Percentiles rank a stretch among this genome's conserved stretches.
These are phyloP conservation scores for Echiichthys vipera DNA, from an alignment of 2,797 vertebrate species.

Conservation along the genomic window DNA sequence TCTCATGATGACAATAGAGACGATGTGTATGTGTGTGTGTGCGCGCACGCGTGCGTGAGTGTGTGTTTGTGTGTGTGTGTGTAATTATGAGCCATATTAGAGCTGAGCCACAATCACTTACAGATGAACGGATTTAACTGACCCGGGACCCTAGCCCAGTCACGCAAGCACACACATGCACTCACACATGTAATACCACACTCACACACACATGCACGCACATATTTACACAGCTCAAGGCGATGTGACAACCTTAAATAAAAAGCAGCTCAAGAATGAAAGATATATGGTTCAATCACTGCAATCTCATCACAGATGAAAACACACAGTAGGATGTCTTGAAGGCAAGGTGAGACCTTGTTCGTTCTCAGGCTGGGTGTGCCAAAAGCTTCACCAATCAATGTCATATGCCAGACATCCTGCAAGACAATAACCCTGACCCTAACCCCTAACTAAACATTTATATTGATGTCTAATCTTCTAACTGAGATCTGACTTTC, in stretches of 20 bases:
- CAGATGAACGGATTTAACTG: constrained; percentile 76
- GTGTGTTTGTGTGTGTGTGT: constrained; percentile 34
- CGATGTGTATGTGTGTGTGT: constrained; percentile 31
- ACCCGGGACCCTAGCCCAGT: constrained; percentile 71
- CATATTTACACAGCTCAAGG: constrained; percentile 49
- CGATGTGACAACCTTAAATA: constrained; percentile 31
- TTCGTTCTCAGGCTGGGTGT: constrained; percentile 14
- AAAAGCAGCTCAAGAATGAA: constrained; percentile 35
- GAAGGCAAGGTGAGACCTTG: constrained; percentile 19
- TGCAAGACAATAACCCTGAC: constrained; percentile 11
- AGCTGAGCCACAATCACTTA: constrained; percentile 67
- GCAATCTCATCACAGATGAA: constrained; percentile 36
- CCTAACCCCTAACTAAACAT: constrained; percentile 5
- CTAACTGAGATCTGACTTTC: constrained; percentile 1
- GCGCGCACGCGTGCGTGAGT: neutral
- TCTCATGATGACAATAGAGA: constrained; percentile 46
- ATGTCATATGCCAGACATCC: constrained; percentile 5
- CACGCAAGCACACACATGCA: constrained; percentile 60
- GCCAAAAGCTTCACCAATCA: constrained; percentile 27
- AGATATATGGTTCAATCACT: constrained; percentile 44
- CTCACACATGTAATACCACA: no score
- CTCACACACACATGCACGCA: constrained; percentile 13
- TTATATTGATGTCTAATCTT: constrained; percentile 6
- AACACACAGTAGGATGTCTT: constrained; percentile 21
- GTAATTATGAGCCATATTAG: constrained; percentile 74